Evolutionary conservation across 2,113 vertebrate genomes (phyloP).

Genomic region (Empidonax traillii): DNA sequence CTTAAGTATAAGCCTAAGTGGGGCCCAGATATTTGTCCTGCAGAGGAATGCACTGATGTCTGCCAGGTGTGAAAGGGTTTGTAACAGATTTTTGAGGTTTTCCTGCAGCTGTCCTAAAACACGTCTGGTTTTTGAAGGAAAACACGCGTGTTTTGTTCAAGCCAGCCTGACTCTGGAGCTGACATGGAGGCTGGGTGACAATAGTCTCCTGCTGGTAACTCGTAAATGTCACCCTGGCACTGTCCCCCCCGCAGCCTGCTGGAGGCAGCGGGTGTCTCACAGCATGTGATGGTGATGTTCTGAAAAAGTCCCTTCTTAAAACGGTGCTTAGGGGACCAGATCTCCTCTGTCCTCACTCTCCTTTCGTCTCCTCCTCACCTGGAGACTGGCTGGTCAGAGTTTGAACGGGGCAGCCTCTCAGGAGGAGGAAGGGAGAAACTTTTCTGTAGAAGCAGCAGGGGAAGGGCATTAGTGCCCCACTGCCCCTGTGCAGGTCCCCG

Average conservation of each 20-base stretch:
- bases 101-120: neutral
- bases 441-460: neutral
- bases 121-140: neutral
- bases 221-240: neutral
- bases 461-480: neutral
- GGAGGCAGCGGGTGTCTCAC: neutral
- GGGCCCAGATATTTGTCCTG: neutral
- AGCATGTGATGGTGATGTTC: rapidly evolving
- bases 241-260: rapidly evolving
- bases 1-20: neutral
- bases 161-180: neutral
- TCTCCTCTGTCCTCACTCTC: neutral
- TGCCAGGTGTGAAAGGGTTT: neutral
- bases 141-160: rapidly evolving
- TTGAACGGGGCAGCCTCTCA: neutral
- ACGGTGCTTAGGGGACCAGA: rapidly evolving
- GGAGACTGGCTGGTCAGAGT: neutral
- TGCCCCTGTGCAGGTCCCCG: rapidly evolving
- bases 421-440: neutral
- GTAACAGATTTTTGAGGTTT: neutral
- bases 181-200: rapidly evolving
- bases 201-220: neutral
- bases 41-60: neutral
- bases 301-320: neutral
- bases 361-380: neutral